phyloP scores from a whole-genome alignment of 2,113 vertebrate species.

The Oreochromis niloticus region DNA sequence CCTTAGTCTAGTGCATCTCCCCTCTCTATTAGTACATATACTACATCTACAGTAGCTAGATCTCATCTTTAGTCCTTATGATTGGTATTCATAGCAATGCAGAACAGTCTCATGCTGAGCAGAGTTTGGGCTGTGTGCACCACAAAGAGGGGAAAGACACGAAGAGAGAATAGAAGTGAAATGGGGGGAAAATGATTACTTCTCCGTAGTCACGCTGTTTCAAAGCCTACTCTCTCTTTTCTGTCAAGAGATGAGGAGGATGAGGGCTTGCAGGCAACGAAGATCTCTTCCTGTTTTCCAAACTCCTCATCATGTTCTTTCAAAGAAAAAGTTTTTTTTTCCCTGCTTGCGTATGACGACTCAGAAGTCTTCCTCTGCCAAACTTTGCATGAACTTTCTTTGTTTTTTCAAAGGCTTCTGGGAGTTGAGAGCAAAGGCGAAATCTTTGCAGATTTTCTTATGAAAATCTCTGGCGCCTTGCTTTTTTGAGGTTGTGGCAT shows the following conservation, averaged over 20 bases:
- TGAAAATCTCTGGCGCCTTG: not conserved
- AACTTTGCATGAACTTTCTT: slow-evolving; percentile 54
- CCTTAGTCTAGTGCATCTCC: not conserved
- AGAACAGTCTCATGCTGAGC: not conserved
- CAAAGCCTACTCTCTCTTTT: slow-evolving; percentile 7
- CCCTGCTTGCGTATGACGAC: not conserved
- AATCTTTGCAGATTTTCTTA: slow-evolving; percentile 4
- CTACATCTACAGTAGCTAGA: slow-evolving; percentile 5
- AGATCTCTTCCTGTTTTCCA: slow-evolving; percentile 43
- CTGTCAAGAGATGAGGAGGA: slow-evolving; percentile 33
- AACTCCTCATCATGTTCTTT: slow-evolving; percentile 40
- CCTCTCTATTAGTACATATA: slow-evolving; percentile 14
- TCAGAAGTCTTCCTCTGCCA: slow-evolving; percentile 35
- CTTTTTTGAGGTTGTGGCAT: slow-evolving; percentile 22
- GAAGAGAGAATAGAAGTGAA: not conserved
- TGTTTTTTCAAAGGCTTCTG: slow-evolving; percentile 33
- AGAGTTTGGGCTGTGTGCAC: not conserved
- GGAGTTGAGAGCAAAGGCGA: slow-evolving; percentile 29
- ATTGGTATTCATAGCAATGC: slow-evolving; percentile 21
- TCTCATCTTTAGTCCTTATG: slow-evolving; percentile 14
- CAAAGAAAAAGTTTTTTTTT: slow-evolving; percentile 12
- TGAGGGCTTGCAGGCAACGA: slow-evolving; percentile 16
- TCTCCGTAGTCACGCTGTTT: slow-evolving; percentile 28
- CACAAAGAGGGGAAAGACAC: not conserved
- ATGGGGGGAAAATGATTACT: slow-evolving; percentile 1